phyloP scores from a whole-genome alignment of 2,113 vertebrate genomes.

The Riparia riparia region DNA sequence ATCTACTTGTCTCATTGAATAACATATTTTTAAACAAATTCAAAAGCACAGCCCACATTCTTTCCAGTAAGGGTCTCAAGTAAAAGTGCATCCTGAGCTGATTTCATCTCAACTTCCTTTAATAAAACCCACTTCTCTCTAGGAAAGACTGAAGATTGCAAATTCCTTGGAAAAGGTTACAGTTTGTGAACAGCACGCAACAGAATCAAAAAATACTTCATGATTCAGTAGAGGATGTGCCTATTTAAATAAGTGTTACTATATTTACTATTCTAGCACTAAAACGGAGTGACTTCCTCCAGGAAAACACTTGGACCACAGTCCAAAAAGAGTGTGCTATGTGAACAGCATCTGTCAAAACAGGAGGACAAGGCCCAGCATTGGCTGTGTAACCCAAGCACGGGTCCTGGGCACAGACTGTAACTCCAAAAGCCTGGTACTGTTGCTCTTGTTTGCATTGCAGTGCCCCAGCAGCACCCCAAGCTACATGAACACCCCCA shows the following conservation, averaged over 20 bases:
- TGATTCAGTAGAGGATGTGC: background rate
- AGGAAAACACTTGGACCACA: background rate
- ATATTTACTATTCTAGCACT: background rate
- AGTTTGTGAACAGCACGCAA: background rate
- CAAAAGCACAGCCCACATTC: background rate
- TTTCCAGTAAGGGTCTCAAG: background rate
- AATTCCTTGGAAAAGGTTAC: background rate
- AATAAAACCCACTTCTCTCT: background rate
- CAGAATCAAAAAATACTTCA: background rate
- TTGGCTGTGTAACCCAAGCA: rapidly evolving
- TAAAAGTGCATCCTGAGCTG: background rate
- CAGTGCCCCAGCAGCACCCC: background rate
- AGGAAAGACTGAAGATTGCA: background rate
- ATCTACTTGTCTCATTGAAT: background rate
- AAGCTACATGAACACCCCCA: background rate
- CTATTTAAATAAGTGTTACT: background rate
- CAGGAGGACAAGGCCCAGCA: background rate
- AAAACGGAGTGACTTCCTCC: background rate
- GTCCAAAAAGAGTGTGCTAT: background rate
- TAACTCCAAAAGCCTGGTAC: background rate
- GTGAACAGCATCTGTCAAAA: background rate
- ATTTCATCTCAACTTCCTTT: background rate
- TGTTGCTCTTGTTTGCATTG: background rate
- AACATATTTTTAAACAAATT: background rate
- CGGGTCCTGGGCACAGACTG: rapidly evolving